Evolutionary conservation across 2,888 invertebrate genomes (phyloP).

Genomic region (Morpho deidamia): DNA sequence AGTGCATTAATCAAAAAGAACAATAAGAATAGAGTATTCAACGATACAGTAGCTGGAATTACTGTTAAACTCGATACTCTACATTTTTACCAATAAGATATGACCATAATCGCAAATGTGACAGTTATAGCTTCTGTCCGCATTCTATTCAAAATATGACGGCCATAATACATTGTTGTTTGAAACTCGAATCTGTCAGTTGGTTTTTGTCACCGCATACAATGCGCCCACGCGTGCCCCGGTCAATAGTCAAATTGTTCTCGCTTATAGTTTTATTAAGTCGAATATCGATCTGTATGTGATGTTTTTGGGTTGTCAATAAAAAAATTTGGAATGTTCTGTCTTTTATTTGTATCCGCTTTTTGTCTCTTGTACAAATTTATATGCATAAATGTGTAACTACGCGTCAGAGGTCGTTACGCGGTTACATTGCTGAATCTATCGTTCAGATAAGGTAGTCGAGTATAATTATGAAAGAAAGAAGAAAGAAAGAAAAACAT

Average conservation of each 20-base stretch:
- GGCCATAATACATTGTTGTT: slow-evolving; percentile 24
- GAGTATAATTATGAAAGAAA: too few species aligned
- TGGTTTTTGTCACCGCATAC: slow-evolving; percentile 42
- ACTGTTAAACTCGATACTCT: background rate
- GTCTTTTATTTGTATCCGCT: too few species aligned
- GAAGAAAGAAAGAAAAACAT: too few species aligned
- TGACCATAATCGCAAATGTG: slow-evolving; percentile 15
- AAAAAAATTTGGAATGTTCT: too few species aligned
- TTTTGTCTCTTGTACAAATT: too few species aligned
- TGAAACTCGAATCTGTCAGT: slow-evolving; percentile 30
- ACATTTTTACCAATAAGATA: slow-evolving; percentile 7
- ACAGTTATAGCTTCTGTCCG: slow-evolving; percentile 17
- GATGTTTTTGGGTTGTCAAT: too few species aligned
- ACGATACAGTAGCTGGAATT: background rate
- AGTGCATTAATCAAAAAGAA: too few species aligned
- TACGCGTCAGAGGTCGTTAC: too few species aligned
- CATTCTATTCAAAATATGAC: slow-evolving; percentile 14
- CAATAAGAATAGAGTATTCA: background rate
- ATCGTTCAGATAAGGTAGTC: too few species aligned
- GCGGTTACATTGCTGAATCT: too few species aligned
- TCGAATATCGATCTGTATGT: background rate
- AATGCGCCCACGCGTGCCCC: slow-evolving; percentile 39
- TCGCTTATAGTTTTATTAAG: slow-evolving; percentile 22
- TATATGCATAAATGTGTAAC: too few species aligned
- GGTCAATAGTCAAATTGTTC: slow-evolving; percentile 39